A percentile compares a stretch with the other conserved stretches of the same genome.
Conservation (phyloP, 2,797 vertebrate species). For the Acrossocheilus fasciatus region DNA sequence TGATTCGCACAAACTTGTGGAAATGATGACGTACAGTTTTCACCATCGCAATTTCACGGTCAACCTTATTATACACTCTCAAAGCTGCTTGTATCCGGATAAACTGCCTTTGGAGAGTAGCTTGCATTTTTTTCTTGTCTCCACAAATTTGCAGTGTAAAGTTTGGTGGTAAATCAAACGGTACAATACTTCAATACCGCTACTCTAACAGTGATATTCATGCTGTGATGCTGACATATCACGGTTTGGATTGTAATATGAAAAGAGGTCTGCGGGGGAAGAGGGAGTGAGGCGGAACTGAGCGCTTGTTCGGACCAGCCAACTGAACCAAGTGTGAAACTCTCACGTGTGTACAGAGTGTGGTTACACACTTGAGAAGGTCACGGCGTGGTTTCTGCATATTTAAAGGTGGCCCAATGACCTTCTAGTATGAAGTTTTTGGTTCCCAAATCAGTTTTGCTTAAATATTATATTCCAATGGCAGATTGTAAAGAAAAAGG, state of each 20-base stretch:
- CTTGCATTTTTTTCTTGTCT: background rate
- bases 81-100: background rate
- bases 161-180: background rate
- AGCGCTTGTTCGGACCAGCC: background rate
- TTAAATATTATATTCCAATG: slow-evolving; percentile 65
- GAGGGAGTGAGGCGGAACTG: background rate
- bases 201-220: background rate
- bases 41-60: background rate
- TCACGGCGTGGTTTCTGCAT: slow-evolving; percentile 45
- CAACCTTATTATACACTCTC: background rate
- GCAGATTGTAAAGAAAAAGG: slow-evolving; percentile 47
- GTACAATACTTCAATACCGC: background rate
- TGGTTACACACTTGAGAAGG: slow-evolving; percentile 46
- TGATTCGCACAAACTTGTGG: background rate
- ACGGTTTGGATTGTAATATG: background rate
- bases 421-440: slow-evolving; percentile 40
- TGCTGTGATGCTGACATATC: slow-evolving; percentile 4
- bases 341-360: slow-evolving; percentile 25
- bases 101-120: background rate
- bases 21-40: slow-evolving; percentile 1
- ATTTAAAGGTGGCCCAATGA: slow-evolving; percentile 46
- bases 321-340: slow-evolving; percentile 18
- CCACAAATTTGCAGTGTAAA: background rate
- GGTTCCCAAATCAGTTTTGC: slow-evolving; percentile 37
- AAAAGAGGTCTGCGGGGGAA: slow-evolving; percentile 15